Evolutionary conservation across 2,113 vertebrate genomes (phyloP).

Genomic region (Carassius gibelio): DNA sequence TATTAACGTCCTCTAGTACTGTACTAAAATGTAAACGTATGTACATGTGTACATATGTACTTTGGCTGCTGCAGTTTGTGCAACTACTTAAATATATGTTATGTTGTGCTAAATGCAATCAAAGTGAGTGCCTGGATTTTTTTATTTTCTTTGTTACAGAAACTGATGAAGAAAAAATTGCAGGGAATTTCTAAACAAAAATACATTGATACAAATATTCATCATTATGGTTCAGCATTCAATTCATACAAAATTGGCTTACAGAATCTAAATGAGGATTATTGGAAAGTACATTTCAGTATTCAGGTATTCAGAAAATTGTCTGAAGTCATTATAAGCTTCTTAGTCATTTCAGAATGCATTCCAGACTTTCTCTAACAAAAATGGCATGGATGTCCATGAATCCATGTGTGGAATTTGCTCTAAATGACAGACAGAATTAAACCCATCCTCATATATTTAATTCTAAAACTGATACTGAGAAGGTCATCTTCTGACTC

Average conservation of each 20-base stretch:
- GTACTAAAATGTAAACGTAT: conserved; percentile 67
- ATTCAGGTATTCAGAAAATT: background rate
- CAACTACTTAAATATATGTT: conserved; percentile 80
- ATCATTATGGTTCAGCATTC: conserved; percentile 35
- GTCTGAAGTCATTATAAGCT: background rate
- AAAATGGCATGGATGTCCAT: background rate
- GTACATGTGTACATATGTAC: conserved; percentile 76
- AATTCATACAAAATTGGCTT: conserved; percentile 20
- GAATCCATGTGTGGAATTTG: background rate
- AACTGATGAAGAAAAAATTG: conserved; percentile 73
- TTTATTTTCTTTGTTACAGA: conserved; percentile 71
- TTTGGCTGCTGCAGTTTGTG: conserved; percentile 82
- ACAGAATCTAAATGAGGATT: conserved; percentile 14
- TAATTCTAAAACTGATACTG: background rate
- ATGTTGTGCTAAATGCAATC: conserved; percentile 84
- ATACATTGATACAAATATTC: conserved; percentile 52
- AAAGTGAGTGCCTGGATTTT: conserved; percentile 84
- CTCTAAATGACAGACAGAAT: background rate
- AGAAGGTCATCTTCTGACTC: background rate
- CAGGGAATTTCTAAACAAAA: conserved; percentile 79
- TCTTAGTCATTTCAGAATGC: background rate
- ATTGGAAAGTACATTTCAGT: conserved; percentile 3
- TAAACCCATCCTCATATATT: background rate
- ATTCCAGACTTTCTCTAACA: no score
- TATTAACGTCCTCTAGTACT: conserved; percentile 66